Percentiles rank a stretch among this genome's conserved stretches.
Conservation (phyloP, 2,888 invertebrate species). For the Hipparchia sbordonii region DNA sequence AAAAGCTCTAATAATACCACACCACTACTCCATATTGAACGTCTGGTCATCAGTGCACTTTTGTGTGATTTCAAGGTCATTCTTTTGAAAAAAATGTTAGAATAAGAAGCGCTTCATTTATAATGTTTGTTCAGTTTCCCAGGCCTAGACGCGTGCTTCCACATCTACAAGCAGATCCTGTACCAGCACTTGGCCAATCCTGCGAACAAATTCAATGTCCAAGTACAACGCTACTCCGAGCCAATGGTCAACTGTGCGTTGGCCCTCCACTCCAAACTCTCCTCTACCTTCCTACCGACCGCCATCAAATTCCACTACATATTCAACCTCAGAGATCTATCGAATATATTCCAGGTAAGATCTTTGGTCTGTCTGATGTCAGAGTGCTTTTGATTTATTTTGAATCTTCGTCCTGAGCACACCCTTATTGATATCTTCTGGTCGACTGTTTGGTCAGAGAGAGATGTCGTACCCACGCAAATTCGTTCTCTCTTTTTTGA, state of each 20-base stretch:
- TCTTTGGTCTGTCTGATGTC: not conserved
- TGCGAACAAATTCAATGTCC: constrained; percentile 85
- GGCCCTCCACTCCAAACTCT: constrained; percentile 88
- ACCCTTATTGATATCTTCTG: too few relatives aligned
- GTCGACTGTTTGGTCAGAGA: too few relatives aligned
- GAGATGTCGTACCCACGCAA: too few relatives aligned
- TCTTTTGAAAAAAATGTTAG: not conserved
- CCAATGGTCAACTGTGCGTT: constrained; percentile 88
- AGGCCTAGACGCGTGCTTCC: constrained; percentile 89
- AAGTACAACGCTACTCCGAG: constrained; percentile 83
- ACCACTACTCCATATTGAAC: not conserved
- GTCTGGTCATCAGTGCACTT: too few relatives aligned
- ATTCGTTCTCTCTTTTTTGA: not conserved
- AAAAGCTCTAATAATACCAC: not conserved
- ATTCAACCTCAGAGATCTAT: constrained; percentile 95
- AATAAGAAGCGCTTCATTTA: not conserved
- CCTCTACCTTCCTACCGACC: constrained; percentile 92
- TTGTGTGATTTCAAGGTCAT: too few relatives aligned
- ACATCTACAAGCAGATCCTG: constrained; percentile 93
- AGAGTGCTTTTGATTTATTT: too few relatives aligned
- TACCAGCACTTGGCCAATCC: constrained; percentile 88
- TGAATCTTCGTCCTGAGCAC: too few relatives aligned
- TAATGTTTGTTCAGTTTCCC: constrained; percentile 86
- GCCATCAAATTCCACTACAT: constrained; percentile 97
- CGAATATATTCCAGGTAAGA: constrained; percentile 95